Conservation (phyloP, 2,113 vertebrate genomes). For the Gila orcuttii region DNA sequence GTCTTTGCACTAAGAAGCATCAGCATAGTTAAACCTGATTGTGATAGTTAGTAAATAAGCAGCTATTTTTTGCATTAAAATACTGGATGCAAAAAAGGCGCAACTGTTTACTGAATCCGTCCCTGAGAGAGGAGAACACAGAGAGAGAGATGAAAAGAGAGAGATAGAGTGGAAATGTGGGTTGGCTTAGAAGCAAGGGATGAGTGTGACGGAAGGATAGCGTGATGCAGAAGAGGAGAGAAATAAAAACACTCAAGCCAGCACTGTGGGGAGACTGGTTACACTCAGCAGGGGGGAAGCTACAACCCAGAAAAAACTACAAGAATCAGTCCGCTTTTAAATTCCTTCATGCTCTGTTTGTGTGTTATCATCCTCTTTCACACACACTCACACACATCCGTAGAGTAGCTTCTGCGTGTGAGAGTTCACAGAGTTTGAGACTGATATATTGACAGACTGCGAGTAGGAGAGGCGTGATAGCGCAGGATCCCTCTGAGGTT, state of each 20-base stretch:
- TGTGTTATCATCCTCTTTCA: not conserved
- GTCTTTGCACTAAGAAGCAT: not conserved
- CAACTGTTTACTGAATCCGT: not conserved
- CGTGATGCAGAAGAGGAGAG: constrained; percentile 5
- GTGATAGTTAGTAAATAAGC: not conserved
- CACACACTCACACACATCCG: constrained; percentile 43
- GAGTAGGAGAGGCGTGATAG: constrained; percentile 57
- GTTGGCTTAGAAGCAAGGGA: constrained; percentile 38
- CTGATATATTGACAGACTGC: constrained; percentile 58
- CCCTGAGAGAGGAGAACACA: not conserved
- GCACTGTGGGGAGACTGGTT: constrained; percentile 42
- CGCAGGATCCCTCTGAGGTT: constrained; percentile 52
- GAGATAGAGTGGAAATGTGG: constrained; percentile 17
- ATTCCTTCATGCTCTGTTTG: constrained; percentile 34
- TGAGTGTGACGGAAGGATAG: constrained; percentile 32
- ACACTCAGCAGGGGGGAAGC: constrained; percentile 41
- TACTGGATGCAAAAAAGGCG: not conserved
- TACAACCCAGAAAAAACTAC: constrained; percentile 18
- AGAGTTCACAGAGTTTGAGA: constrained; percentile 44
- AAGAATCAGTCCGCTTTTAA: constrained; percentile 41
- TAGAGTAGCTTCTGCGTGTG: constrained; percentile 18
- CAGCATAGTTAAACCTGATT: too few species aligned
- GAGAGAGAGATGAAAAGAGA: constrained; percentile 31
- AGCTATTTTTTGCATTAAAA: constrained; percentile 1
- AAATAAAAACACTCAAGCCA: constrained; percentile 43